These are phyloP conservation scores for Eueides isabella DNA, from an alignment of 1,140 invertebrate species.

Conservation along the genomic window DNA sequence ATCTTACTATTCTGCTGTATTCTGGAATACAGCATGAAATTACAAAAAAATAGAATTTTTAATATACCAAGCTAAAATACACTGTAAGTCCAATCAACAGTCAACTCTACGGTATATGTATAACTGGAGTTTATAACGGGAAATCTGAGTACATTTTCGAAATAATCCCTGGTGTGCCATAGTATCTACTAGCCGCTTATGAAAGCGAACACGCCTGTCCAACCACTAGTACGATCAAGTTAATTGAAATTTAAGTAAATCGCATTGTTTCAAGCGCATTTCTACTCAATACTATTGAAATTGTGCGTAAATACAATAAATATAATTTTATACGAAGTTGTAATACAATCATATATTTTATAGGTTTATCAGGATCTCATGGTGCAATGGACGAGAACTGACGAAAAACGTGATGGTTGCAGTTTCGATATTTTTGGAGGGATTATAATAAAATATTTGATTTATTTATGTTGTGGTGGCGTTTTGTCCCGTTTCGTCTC, in stretches of 20 bases:
- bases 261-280: neutral
- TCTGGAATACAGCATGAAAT: too few species aligned
- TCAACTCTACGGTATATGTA: neutral
- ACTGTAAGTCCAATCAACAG: neutral
- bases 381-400: too few species aligned
- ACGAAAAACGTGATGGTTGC: too few species aligned
- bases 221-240: neutral
- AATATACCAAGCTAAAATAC: neutral
- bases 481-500: too few species aligned
- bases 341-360: too few species aligned
- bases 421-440: too few species aligned
- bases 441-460: too few species aligned
- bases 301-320: too few species aligned
- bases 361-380: too few species aligned
- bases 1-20: too few species aligned
- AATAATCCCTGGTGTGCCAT: neutral
- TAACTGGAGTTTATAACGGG: neutral
- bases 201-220: neutral
- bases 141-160: neutral
- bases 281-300: neutral
- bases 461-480: too few species aligned
- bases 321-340: neutral
- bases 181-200: neutral
- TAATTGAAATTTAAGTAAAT: constrained; percentile 6
- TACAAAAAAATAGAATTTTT: neutral